Evolutionary conservation across 2,888 invertebrate genomes (phyloP), one percentile per base, ranked within the genome.

Genomic region (Orthosia gracilis): DNA sequence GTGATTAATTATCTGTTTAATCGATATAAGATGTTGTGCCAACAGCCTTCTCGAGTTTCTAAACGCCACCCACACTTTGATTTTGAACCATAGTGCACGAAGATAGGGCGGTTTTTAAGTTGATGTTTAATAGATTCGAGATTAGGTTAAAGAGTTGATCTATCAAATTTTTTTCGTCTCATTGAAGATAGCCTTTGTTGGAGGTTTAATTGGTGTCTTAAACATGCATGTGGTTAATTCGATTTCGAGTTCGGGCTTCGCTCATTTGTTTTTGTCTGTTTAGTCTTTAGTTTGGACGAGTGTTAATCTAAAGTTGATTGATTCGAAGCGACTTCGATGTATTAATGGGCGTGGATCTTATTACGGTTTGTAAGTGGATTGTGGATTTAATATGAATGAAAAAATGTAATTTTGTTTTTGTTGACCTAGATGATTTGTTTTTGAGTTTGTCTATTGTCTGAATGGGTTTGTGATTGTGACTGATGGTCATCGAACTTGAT

Each of bases 1-100:
- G 95, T 96, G 96, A 96, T 96, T 96, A 96, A 96, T 96, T 96
- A 96, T 96, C 95, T 96, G 96, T 96, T 96, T 96, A 96, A 96
- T 96, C 96, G 96, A 96, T 95, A 96, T 95, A 94, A 96, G 96
- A 96, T 96, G 96, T 95, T 96, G 95, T 96, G 95, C 96, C 96
- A 96, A 96, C 96, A 96, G 93, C 94, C 95, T 94, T 94, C 94
- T 94, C 92, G 84, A 86, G 90, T 94, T 93, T 91, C 93, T 88
- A 83, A 31, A 54, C 7, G 31, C n/a, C 49, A 26, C 26, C 1
- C 4, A 21, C 7, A 0, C 2, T 45, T 7, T 54, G 54, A 59
- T 58, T 23, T 76, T 91, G 40, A 78, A 82, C 85, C 85, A 80
- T 92, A 86, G 45, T 0, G 0, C 0, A 0, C 0, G 3, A 0